Percentiles rank a stretch among this genome's conserved stretches.
Conservation (phyloP, 2,888 invertebrate genomes). For the Phalera bucephala region DNA sequence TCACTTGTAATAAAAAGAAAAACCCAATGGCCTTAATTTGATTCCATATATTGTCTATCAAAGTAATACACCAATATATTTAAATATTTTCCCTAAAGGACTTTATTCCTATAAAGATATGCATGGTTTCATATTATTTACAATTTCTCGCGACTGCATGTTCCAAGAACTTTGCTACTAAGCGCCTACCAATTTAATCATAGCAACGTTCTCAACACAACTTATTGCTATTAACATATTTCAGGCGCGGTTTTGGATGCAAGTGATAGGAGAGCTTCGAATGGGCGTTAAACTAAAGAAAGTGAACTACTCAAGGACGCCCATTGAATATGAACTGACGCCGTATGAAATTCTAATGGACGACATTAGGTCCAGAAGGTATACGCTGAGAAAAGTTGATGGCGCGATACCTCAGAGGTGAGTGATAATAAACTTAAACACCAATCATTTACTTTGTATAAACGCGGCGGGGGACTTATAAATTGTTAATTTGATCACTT, state of each 20-base stretch:
- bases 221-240: constrained; percentile 25
- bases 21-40: no score
- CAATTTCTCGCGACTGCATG: no score
- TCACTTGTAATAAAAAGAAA: no score
- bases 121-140: no score
- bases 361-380: constrained; percentile 95
- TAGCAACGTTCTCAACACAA: constrained; percentile 35
- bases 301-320: constrained; percentile 88
- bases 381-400: constrained; percentile 94
- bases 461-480: no score
- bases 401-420: constrained; percentile 87
- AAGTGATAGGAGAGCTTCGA: constrained; percentile 95
- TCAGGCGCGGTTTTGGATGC: constrained; percentile 97
- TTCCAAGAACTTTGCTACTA: no score
- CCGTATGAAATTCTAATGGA: constrained; percentile 99
- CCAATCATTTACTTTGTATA: no score
- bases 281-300: constrained; percentile 97
- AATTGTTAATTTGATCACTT: no score
- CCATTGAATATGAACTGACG: constrained; percentile 95
- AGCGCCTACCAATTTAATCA: constrained; percentile 40
- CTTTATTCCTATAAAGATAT: no score
- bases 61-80: no score
- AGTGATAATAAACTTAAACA: constrained; percentile 32
- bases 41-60: no score
- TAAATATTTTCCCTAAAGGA: no score